Evolutionary conservation across 2,888 invertebrate species (phyloP).

Genomic region (Drosophila limbata): DNA sequence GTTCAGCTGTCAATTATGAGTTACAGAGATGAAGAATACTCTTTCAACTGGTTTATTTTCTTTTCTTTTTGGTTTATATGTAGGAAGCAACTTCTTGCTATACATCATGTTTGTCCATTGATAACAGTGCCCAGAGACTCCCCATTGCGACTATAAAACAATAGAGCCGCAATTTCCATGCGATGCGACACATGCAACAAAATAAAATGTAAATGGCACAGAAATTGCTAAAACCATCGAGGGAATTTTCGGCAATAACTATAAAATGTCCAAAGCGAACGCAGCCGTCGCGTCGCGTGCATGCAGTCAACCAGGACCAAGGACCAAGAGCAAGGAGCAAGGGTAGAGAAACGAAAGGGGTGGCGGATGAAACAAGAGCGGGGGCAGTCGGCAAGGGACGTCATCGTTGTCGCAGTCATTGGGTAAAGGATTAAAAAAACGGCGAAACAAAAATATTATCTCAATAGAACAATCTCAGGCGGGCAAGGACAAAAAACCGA

Average conservation of each 20-base stretch:
- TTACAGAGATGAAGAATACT: not conserved
- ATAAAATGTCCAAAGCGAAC: conserved; percentile 69
- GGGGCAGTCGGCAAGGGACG: conserved; percentile 35
- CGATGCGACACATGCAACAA: conserved; percentile 63
- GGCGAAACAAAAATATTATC: conserved; percentile 73
- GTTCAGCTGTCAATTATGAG: not conserved
- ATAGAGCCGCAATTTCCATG: conserved; percentile 69
- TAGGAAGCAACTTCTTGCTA: conserved; percentile 18
- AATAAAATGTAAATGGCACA: conserved; percentile 72
- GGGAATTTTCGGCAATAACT: conserved; percentile 79
- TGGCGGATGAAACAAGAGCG: not conserved
- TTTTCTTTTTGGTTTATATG: conserved; percentile 8
- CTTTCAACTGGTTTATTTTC: not conserved
- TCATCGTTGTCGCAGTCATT: conserved; percentile 58
- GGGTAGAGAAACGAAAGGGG: not conserved
- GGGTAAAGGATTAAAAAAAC: conserved; percentile 75
- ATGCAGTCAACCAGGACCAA: conserved; percentile 57
- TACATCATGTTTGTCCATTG: conserved; percentile 61
- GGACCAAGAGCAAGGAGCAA: conserved; percentile 7
- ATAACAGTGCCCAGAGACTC: conserved; percentile 38
- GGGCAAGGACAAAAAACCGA: conserved; percentile 44
- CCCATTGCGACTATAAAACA: conserved; percentile 71
- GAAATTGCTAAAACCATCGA: conserved; percentile 74
- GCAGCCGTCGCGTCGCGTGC: conserved; percentile 55
- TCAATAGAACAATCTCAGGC: conserved; percentile 76